Percentiles rank a stretch among this genome's conserved stretches.
These are phyloP conservation scores for human DNA, from an alignment of 2,113 vertebrate genomes.

Conservation along the genomic window DNA sequence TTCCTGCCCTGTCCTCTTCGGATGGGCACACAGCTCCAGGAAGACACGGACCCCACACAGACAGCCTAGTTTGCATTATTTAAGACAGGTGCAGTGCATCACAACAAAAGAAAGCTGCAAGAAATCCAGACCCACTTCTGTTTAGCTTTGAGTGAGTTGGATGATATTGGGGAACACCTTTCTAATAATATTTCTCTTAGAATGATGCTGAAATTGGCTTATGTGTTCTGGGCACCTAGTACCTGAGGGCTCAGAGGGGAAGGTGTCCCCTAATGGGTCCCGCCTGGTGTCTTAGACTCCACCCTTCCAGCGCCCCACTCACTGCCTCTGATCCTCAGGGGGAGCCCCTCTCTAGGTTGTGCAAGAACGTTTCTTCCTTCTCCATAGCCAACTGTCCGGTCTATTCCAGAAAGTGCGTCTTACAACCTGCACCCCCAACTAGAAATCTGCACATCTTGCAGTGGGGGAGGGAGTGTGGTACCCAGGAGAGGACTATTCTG, in stretches of 20 bases:
- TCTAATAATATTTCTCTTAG: accelerated
- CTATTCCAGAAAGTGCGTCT: neutral
- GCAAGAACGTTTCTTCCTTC: neutral
- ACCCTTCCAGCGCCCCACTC: accelerated
- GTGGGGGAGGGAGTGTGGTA: neutral
- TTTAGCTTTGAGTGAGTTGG: accelerated
- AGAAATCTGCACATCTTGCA: neutral
- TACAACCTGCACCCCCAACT: neutral
- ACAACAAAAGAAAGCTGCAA: no score
- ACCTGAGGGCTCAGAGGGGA: accelerated
- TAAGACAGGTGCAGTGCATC: accelerated
- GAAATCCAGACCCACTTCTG: accelerated
- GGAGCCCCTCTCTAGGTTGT: accelerated
- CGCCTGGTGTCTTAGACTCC: neutral
- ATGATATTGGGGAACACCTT: accelerated
- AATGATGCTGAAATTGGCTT: accelerated
- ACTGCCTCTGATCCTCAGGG: accelerated
- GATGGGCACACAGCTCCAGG: accelerated
- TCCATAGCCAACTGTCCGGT: neutral
- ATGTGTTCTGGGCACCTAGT: accelerated
- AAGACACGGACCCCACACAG: no score
- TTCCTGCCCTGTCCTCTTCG: accelerated
- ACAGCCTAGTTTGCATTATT: accelerated
- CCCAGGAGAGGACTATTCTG: neutral
- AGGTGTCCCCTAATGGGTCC: neutral